These are phyloP conservation scores for Polypterus bichir DNA, from an alignment of 2,113 vertebrate genomes.

Conservation along the genomic window DNA sequence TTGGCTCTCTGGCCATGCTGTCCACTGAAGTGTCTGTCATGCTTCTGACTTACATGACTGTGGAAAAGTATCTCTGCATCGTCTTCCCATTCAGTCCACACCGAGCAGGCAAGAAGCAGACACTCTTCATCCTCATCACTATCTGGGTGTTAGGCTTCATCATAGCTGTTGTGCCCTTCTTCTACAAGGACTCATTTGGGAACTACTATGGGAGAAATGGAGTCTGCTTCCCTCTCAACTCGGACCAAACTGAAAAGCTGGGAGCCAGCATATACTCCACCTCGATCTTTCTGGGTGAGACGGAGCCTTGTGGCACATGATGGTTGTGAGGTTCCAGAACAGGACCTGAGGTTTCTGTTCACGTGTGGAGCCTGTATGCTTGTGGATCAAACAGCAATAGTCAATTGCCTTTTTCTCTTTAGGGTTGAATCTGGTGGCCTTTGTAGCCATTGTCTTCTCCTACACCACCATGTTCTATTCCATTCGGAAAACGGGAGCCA, in stretches of 20 bases:
- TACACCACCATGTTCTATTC: slow-evolving; percentile 42
- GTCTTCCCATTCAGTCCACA: slow-evolving; percentile 44
- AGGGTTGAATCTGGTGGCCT: slow-evolving; percentile 42
- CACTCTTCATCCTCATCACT: slow-evolving; percentile 25
- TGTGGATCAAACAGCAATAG: too few species aligned
- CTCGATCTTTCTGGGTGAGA: slow-evolving; percentile 42
- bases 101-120: slow-evolving; percentile 31
- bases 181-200: slow-evolving; percentile 36
- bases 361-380: too few species aligned
- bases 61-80: slow-evolving; percentile 46
- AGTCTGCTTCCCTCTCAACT: slow-evolving; percentile 44
- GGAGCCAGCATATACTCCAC: slow-evolving; percentile 33
- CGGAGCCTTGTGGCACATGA: too few species aligned
- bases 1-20: slow-evolving; percentile 42
- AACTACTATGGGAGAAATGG: slow-evolving; percentile 45
- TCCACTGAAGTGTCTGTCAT: slow-evolving; percentile 46
- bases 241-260: slow-evolving; percentile 27
- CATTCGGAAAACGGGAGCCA: slow-evolving; percentile 22
- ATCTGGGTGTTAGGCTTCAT: slow-evolving; percentile 47
- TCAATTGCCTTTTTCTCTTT: slow-evolving; percentile 6
- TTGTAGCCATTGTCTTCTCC: slow-evolving; percentile 39
- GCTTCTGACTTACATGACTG: slow-evolving; percentile 43
- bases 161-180: slow-evolving; percentile 35
- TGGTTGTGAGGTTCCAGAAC: too few species aligned
- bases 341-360: too few species aligned